These are phyloP conservation scores for Mycetomoellerius zeteki DNA, from an alignment of 1,140 invertebrate genomes.

Conservation along the genomic window DNA sequence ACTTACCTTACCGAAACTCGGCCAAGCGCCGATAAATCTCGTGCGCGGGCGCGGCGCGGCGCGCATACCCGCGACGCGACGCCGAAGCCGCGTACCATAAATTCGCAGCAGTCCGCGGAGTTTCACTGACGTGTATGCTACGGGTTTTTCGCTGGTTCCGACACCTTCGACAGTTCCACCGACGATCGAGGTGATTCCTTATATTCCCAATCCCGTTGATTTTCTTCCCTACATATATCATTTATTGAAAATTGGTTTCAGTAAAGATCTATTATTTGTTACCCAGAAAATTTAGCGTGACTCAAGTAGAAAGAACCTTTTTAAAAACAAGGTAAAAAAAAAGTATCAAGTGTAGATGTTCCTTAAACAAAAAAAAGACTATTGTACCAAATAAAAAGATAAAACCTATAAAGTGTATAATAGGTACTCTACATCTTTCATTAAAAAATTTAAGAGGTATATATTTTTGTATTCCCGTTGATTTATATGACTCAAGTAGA, in stretches of 20 bases:
- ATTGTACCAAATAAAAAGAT: too few relatives aligned
- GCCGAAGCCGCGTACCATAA: slow-evolving; percentile 62
- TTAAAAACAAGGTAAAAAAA: too few relatives aligned
- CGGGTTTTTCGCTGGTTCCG: slow-evolving; percentile 66
- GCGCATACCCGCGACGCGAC: slow-evolving; percentile 32
- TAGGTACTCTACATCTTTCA: too few relatives aligned
- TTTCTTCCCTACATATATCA: background rate
- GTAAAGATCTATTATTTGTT: background rate
- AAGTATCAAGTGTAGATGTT: too few relatives aligned
- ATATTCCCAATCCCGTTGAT: slow-evolving; percentile 12
- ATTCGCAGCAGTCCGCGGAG: slow-evolving; percentile 71
- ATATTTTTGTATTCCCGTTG: too few relatives aligned
- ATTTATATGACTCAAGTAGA: too few relatives aligned
- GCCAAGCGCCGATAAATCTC: slow-evolving; percentile 79
- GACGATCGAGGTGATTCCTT: slow-evolving; percentile 18
- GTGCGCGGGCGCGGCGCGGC: slow-evolving; percentile 65
- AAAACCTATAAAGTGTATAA: too few relatives aligned
- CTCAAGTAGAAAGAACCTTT: background rate
- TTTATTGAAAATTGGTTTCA: slow-evolving; percentile 7
- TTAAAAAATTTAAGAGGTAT: too few relatives aligned
- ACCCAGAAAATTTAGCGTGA: background rate
- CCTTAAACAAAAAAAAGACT: too few relatives aligned
- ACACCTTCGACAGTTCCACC: background rate
- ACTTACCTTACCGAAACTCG: slow-evolving; percentile 78
- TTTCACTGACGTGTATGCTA: slow-evolving; percentile 69